Evolutionary conservation across 2,797 vertebrate genomes (phyloP).

Genomic region (Erpetoichthys calabaricus): DNA sequence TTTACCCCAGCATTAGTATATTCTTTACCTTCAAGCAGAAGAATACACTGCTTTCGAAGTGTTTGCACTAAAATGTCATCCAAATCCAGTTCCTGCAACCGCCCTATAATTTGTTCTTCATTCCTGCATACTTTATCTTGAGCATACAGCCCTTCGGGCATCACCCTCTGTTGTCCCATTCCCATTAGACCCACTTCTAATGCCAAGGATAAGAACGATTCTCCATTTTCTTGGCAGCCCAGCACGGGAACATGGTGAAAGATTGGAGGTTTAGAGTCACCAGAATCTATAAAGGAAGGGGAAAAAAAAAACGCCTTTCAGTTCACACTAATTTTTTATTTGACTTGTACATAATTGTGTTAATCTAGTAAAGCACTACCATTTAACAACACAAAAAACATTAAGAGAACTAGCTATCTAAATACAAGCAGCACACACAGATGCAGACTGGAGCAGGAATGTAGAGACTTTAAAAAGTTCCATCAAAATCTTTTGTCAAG

Average conservation of each 20-base stretch:
- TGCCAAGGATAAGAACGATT: conserved; percentile 87
- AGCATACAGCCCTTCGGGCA: conserved; percentile 91
- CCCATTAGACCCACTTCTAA: conserved; percentile 93
- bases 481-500: too few species aligned
- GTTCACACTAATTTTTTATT: neutral
- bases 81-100: conserved; percentile 85
- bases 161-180: conserved; percentile 93
- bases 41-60: conserved; percentile 77
- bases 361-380: too few species aligned
- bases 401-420: too few species aligned
- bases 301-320: conserved; percentile 12
- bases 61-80: conserved; percentile 80
- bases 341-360: too few species aligned
- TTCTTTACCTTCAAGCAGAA: conserved; percentile 75
- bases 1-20: too few species aligned
- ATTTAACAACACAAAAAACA: too few species aligned
- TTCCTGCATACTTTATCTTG: conserved; percentile 97
- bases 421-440: too few species aligned
- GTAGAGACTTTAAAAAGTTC: too few species aligned
- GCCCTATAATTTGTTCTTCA: conserved; percentile 85
- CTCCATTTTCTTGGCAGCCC: conserved; percentile 56
- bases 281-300: conserved; percentile 49
- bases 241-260: conserved; percentile 82
- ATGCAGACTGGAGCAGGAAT: too few species aligned
- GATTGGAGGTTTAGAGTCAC: conserved; percentile 74